Conservation (phyloP, 1,140 invertebrate species). For the Druon quercuslanigerum region DNA sequence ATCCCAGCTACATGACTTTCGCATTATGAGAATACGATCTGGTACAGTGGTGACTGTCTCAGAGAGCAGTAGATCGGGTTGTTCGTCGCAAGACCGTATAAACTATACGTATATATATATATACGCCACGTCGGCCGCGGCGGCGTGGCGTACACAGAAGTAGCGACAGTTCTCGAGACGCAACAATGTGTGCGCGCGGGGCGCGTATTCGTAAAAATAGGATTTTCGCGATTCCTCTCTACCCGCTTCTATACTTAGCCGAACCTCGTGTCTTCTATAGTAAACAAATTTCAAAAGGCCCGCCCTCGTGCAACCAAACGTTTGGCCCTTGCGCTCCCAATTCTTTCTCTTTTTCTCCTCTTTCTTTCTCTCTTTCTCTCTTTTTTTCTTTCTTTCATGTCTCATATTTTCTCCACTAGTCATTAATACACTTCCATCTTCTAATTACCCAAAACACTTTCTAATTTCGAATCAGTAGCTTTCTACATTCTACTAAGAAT, state of each 20-base stretch:
- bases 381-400: slow-evolving; percentile 30
- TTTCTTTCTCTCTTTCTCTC: slow-evolving; percentile 29
- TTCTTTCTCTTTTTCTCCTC: slow-evolving; percentile 36
- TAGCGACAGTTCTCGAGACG: slow-evolving; percentile 33
- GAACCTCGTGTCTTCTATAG: slow-evolving; percentile 47
- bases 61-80: slow-evolving; percentile 31
- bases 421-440: slow-evolving; percentile 26
- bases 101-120: not conserved
- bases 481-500: slow-evolving; percentile 13
- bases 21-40: slow-evolving; percentile 50
- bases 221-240: slow-evolving; percentile 57
- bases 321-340: slow-evolving; percentile 28
- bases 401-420: slow-evolving; percentile 7
- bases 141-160: slow-evolving; percentile 1
- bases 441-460: slow-evolving; percentile 1
- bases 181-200: slow-evolving; percentile 51
- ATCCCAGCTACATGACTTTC: slow-evolving; percentile 49
- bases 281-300: slow-evolving; percentile 56
- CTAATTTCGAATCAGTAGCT: slow-evolving; percentile 21
- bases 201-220: slow-evolving; percentile 60
- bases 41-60: not conserved
- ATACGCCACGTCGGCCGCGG: slow-evolving; percentile 31
- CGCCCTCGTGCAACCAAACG: slow-evolving; percentile 44
- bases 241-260: slow-evolving; percentile 53
- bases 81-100: slow-evolving; percentile 3